Base-by-base conservation (phyloP, 1,140 invertebrate species). In the Penaeus japonicus region DNA sequence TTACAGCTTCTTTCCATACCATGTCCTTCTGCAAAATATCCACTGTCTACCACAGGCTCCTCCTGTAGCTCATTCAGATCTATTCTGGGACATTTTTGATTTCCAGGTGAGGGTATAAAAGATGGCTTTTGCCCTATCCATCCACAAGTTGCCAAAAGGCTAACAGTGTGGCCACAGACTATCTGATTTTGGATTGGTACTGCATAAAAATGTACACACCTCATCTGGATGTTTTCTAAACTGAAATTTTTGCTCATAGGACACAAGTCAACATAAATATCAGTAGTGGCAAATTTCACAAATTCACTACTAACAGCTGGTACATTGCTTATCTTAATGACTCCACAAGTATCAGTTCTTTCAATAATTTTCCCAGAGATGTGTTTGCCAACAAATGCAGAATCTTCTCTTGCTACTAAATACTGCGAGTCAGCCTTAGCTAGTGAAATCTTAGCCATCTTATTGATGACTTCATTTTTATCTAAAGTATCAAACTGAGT, bases 71-170 rank as follows among this genome's bases (percentile, higher is more conserved):
- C 47, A 53, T 79, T 83, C 22, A 88, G 22, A 57, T 54, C 27
- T 39, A 88, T 57, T 32, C 59, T 82, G n/a, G 80, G 18, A 5
- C 32, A 75, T n/a, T 77, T 32, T 54, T 88, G 86, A 1, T 53
- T 57, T n/a, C 86, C 86, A 32, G 86, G 86, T 75, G 53, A 47
- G 27, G 86, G 86, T 30, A 88, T 57, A 17, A 83, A 24, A 32
- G 65, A 59, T 30, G 86, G 86, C 47, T 83, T 88, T n/a, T 70
- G 82, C 12, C 86, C 86, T n/a, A 83, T 83, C 86, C 86, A 88
- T 15, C 86, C 86, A 88, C 86, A 88, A 12, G 86, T 88, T 83
- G 86, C 86, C n/a, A 55, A 47, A 1, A 88, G 79, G 47, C 86
- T 88, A 15, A 88, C 35, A 7, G 32, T 83, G 53, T 57, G 59